These are phyloP conservation scores for Archocentrus centrarchus DNA, from an alignment of 2,113 vertebrate species.

Conservation along the genomic window DNA sequence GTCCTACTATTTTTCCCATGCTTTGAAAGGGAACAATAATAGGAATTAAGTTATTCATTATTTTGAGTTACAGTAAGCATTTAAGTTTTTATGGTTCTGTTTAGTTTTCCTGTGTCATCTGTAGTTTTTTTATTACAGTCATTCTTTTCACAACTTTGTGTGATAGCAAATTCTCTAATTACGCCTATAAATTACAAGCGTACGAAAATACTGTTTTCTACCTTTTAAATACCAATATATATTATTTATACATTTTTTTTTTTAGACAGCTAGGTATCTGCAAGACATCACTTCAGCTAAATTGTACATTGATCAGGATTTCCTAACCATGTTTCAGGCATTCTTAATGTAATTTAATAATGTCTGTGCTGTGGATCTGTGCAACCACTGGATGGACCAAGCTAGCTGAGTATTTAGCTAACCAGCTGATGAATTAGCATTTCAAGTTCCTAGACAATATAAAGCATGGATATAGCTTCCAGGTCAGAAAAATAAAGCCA, in stretches of 20 bases:
- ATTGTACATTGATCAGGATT: neutral
- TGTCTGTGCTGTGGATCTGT: too few species aligned
- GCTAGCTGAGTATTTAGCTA: neutral
- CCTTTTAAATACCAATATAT: neutral
- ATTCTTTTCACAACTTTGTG: neutral
- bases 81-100: neutral
- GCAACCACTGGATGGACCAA: too few species aligned
- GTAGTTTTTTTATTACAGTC: neutral
- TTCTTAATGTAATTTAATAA: neutral
- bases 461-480: too few species aligned
- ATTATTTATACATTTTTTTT: neutral
- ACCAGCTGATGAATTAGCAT: too few species aligned
- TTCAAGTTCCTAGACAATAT: too few species aligned
- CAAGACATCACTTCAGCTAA: neutral
- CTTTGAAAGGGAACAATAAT: neutral
- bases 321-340: neutral
- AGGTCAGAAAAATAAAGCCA: too few species aligned
- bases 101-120: neutral
- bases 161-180: neutral
- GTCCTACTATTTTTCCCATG: neutral
- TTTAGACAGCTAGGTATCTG: too few species aligned
- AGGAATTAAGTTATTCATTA: neutral
- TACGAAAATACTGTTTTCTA: neutral
- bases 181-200: neutral
- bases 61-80: neutral